Evolutionary conservation across 2,113 vertebrate genomes (phyloP), one percentile per base, ranked within the genome.

Genomic region (Pteruthius melanotis): DNA sequence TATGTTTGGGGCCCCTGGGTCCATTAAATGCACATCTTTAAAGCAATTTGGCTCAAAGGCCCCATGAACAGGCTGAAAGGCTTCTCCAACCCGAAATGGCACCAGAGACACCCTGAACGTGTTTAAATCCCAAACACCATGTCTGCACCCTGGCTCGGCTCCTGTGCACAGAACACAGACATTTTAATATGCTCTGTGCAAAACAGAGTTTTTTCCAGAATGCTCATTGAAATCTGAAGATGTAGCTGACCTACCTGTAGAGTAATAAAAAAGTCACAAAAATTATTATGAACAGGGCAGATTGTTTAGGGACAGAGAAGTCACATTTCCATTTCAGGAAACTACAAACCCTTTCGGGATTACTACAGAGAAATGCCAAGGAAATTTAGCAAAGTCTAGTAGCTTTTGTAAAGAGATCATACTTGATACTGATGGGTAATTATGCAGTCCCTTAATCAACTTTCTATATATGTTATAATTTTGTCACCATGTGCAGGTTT

Each of bases 311-410:
- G 40, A 81, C 53, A 85, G 42, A 76, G 37, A 88, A 92, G 30
- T 54, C 65, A 69, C 45, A 57, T 90, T 91, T 79, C 7, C 50
- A 59, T 22, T n/a, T n/a, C n/a, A n/a, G n/a, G n/a, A n/a, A n/a
- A n/a, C n/a, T n/a, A n/a, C n/a, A n/a, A n/a, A 50, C 20, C 16
- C 54, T 96, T 95, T 87, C 31, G 83, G 71, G 63, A 90, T 91
- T 80, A 69, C 21, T 66, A 39, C 21, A 63, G 42, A 87, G 66
- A 88, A 87, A 42, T 42, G 26, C 13, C 61, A 68, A 70, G 44
- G 23, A 92, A 84, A 87, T 49, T 33, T 79, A 57, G 39, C 20
- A 15, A 82, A 87, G 26, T 30, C 52, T 63, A 40, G 63, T 50
- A 39, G 45, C 45, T 94, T 91, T 83, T 80, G 49, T 76, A 72